Evolutionary conservation across 2,113 vertebrate genomes (phyloP).

Genomic region (Naja naja): DNA sequence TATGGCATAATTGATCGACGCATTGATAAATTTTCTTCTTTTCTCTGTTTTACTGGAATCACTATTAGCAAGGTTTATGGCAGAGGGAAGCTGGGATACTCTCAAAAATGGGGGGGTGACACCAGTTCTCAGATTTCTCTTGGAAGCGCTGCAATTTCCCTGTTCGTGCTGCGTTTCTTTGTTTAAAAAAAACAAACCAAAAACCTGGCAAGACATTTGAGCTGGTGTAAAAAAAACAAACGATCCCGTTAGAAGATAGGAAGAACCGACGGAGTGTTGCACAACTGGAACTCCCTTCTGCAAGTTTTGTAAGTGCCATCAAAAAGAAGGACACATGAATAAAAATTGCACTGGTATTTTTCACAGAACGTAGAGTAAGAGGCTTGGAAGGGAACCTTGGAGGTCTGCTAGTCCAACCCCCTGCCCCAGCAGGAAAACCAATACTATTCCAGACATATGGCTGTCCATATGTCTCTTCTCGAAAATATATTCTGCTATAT

Average conservation of each 20-base stretch:
- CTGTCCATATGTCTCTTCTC: too few species aligned
- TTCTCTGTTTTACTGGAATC: constrained; percentile 11
- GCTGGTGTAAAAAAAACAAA: not conserved
- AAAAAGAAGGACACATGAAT: not conserved
- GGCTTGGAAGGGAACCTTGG: too few species aligned
- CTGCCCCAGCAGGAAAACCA: too few species aligned
- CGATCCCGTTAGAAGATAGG: not conserved
- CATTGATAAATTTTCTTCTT: not conserved
- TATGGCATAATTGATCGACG: not conserved
- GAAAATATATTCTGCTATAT: too few species aligned
- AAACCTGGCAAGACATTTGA: not conserved
- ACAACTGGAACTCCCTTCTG: not conserved
- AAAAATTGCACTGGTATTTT: not conserved
- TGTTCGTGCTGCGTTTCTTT: not conserved
- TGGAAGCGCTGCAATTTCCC: not conserved
- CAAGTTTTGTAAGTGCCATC: not conserved
- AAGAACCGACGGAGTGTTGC: not conserved
- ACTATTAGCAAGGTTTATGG: constrained; percentile 6
- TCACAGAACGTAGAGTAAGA: too few species aligned
- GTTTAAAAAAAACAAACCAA: too few species aligned
- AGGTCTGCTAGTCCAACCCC: too few species aligned
- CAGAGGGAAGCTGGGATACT: not conserved
- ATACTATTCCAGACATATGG: too few species aligned
- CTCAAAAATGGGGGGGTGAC: not conserved
- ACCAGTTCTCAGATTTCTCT: fast-evolving